Conservation (phyloP, 1,140 invertebrate genomes). For the Nephila pilipes region DNA sequence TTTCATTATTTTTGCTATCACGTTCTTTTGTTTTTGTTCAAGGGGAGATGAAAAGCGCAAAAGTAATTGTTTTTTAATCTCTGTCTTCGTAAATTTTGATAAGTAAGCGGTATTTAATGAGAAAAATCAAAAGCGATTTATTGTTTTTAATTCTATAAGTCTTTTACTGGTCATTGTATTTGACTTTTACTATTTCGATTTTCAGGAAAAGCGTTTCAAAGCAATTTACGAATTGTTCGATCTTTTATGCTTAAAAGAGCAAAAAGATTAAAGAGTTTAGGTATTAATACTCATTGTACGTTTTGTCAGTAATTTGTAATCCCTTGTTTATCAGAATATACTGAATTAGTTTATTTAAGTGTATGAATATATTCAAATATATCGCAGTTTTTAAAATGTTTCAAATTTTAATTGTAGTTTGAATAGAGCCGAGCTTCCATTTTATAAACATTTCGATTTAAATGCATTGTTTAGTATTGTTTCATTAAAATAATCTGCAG, state of each 20-base stretch:
- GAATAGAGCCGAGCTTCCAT: no score
- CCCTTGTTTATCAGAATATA: no score
- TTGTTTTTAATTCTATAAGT: conserved; percentile 23
- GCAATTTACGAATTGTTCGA: not conserved
- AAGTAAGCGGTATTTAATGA: conserved; percentile 52
- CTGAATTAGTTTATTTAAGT: no score
- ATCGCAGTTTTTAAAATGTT: no score
- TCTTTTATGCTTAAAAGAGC: not conserved
- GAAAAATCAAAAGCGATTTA: conserved; percentile 42
- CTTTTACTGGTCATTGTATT: conserved; percentile 25
- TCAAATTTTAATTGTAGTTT: no score
- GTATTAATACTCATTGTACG: not conserved
- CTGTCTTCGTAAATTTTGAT: conserved; percentile 41
- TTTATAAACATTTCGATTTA: no score
- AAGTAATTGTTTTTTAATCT: conserved; percentile 59
- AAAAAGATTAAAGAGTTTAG: not conserved
- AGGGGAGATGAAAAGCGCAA: not conserved
- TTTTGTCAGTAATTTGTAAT: no score
- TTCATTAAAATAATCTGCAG: no score
- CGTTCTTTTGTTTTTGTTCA: conserved; percentile 3
- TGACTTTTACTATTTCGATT: not conserved
- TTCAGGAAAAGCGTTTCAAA: not conserved
- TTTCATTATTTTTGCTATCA: not conserved
- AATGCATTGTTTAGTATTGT: no score
- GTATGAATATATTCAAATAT: no score